Conservation (phyloP, 2,113 vertebrate genomes). For the Engystomops pustulosus region DNA sequence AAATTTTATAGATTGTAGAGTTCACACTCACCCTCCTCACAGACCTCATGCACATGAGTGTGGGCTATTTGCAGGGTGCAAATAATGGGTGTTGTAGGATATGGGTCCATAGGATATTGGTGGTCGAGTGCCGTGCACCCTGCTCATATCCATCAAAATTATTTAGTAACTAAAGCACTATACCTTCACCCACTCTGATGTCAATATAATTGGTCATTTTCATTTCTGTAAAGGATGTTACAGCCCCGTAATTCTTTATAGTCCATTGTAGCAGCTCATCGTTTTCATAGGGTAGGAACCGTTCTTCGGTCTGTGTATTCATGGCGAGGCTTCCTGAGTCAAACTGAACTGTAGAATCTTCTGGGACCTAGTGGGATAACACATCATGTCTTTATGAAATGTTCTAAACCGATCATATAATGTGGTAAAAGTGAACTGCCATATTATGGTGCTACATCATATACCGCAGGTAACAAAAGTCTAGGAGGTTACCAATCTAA, state of each 20-base stretch:
- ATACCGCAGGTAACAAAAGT: too few relatives aligned
- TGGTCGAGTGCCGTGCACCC: too few relatives aligned
- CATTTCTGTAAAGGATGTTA: slow-evolving; percentile 96
- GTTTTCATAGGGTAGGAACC: slow-evolving; percentile 83
- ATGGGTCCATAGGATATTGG: too few relatives aligned
- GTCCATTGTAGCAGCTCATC: slow-evolving; percentile 90
- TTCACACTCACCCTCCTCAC: too few relatives aligned
- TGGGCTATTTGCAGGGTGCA: too few relatives aligned
- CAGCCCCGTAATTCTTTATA: slow-evolving; percentile 84
- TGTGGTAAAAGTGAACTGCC: too few relatives aligned
- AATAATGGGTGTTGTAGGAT: too few relatives aligned
- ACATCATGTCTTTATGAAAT: slow-evolving; percentile 20
- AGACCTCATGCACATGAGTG: too few relatives aligned
- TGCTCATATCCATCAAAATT: too few relatives aligned
- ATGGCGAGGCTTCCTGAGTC: slow-evolving; percentile 82
- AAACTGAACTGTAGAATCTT: slow-evolving; percentile 82
- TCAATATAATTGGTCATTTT: slow-evolving; percentile 89
- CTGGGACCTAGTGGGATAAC: slow-evolving; percentile 79
- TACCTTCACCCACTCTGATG: slow-evolving; percentile 99
- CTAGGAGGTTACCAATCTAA: too few relatives aligned
- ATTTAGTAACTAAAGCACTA: slow-evolving; percentile 27
- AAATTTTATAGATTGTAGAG: too few relatives aligned
- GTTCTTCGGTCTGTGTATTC: slow-evolving; percentile 73
- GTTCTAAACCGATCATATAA: not conserved
- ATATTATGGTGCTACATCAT: too few relatives aligned